Evolutionary conservation across 2,797 vertebrate genomes (phyloP), one percentile per base, ranked within the genome.

Genomic region (Gorsachius magnificus): DNA sequence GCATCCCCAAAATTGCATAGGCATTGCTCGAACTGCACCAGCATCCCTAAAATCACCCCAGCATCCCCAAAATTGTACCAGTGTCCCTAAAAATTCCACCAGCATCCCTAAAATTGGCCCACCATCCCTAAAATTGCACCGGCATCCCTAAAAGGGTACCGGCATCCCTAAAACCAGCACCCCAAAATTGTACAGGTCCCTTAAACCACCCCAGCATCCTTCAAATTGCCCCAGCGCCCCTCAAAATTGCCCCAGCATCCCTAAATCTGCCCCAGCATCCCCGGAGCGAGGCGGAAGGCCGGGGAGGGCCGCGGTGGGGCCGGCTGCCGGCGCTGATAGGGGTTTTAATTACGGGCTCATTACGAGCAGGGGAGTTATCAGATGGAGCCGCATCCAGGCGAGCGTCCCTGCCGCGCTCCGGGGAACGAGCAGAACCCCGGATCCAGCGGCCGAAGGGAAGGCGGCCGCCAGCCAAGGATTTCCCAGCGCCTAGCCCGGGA

Each of bases 251-350:
- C 38, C 13, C 22, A 9, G 70, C 16, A n/a, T 6, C 38, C 13
- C 21, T 2, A 21, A 70, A 53, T 22, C 12, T 4, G 15, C n/a
- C 16, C 16, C 58, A 26, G 33, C 31, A 10, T 18, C 31, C 48
- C 61, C 4, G 1, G 26, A 9, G 2, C 2, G 1, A 53, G 36
- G 38, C 10, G 4, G 36, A 10, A 33, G 35, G 26, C 7, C 13
- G 56, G 46, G n/a, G n/a, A 20, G 25, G 16, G 60, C 13, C 16
- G 16, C 25, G 1, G 41, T 3, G 14, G 60, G 38, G 58, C 31
- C 6, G 1, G 53, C 31, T 29, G 53, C 48, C 1, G 6, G 28
- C 7, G 14, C 48, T n/a, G 51, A 50, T 46, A 61, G 26, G 29
- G 26, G 29, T 21, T 45, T 83, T 74, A 80, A 93, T 80, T 72